Base-by-base conservation (phyloP, 2,888 invertebrate species). In the Acronicta leporina region DNA sequence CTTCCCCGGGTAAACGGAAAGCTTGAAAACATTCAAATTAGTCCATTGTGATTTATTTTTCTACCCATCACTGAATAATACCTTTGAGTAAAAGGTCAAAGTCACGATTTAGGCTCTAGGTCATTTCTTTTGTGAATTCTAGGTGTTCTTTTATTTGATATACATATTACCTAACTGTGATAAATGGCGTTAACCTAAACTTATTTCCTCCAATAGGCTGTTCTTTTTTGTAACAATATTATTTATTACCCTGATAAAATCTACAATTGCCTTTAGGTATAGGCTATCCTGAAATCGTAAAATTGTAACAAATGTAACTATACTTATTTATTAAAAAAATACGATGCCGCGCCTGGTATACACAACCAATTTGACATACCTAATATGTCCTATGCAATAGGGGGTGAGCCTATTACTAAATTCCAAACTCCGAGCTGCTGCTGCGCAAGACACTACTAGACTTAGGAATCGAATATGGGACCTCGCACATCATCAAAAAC, bases 1-100 rank as follows among this genome's bases (percentile, higher is more conserved):
- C 85, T 80, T 80, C 77, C 82, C 79, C 83, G 82, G 84, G 82
- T 86, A 87, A 89, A 84, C 86, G 84, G 83, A 80, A 81, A 83
- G 83, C 86, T 83, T 83, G 86, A 85, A 89, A 91, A 91, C 89
- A 91, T 91, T 90, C 87, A 92, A 92, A 92, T 92, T 90, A 89
- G 87, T 86, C 87, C 83, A 90, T 89, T 91, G 88, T 92, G 87
- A 85, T 86, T 87, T 87, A 85, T 89, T 88, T 88, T 90, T 88
- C 85, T 87, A 86, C 80, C 83, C 76, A 75, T 73, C 79, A 80
- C 79, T 79, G 82, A 83, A 85, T 83, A 85, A 85, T 83, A 82
- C 81, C 81, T 68, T 69, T 71, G 74, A 74, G 79, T 79, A 73
- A 70, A 81, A 84, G 86, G 84, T 85, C 84, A 87, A 82, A 85